phyloP scores from a whole-genome alignment of 2,888 invertebrate genomes.

The Lasioglossum pauxillum region DNA sequence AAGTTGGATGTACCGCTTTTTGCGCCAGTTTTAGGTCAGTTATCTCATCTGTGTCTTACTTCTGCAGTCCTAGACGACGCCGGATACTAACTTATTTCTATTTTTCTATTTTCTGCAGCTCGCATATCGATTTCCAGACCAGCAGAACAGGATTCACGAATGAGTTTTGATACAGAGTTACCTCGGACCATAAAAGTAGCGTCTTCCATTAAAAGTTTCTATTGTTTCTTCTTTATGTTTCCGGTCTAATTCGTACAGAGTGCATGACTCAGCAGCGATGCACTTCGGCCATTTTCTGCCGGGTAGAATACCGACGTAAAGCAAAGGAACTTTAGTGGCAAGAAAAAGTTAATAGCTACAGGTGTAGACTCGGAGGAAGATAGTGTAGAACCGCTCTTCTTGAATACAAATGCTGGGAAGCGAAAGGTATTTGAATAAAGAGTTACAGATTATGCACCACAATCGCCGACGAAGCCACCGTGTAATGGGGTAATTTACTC shows the following conservation, averaged over 20 bases:
- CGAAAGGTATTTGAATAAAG: neutral
- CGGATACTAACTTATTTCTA: neutral
- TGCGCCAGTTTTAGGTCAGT: neutral
- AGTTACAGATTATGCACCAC: neutral
- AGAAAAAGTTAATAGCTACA: conserved; percentile 10
- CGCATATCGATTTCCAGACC: neutral
- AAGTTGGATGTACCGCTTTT: neutral
- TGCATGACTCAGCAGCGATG: neutral
- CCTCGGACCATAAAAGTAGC: neutral
- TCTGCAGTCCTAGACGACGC: neutral
- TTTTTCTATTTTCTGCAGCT: neutral
- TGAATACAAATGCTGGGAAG: conserved; percentile 6
- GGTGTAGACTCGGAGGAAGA: neutral
- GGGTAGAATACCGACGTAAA: neutral
- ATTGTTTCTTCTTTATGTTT: conserved; percentile 1
- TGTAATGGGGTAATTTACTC: neutral
- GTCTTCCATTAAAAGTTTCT: neutral
- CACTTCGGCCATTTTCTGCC: neutral
- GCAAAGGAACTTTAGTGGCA: neutral
- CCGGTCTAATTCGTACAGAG: neutral
- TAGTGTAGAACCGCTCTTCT: conserved; percentile 3
- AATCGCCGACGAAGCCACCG: neutral
- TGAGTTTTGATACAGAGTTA: neutral
- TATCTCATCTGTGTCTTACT: neutral
- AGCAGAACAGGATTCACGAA: neutral